These are phyloP conservation scores for Anthrax anthrax DNA, from an alignment of 2,888 invertebrate species.

Conservation along the genomic window DNA sequence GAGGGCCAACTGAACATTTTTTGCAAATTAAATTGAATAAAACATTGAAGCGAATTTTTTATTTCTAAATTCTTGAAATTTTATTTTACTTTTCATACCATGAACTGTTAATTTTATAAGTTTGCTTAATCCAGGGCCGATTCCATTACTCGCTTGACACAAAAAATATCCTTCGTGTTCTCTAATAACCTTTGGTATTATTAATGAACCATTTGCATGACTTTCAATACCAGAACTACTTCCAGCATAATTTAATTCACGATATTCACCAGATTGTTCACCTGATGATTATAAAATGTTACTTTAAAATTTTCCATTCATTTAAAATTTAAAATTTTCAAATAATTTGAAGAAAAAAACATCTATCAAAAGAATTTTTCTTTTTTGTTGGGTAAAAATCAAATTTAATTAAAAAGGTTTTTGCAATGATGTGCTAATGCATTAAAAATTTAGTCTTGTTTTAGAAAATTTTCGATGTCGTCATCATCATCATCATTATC, in stretches of 20 bases:
- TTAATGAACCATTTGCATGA: slow-evolving; percentile 37
- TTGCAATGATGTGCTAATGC: neutral
- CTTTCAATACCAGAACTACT: slow-evolving; percentile 31
- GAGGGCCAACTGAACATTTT: slow-evolving; percentile 35
- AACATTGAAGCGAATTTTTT: neutral
- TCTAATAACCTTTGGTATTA: slow-evolving; percentile 38
- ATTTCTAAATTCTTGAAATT: neutral
- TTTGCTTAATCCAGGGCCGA: slow-evolving; percentile 46
- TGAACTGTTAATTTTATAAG: slow-evolving; percentile 46
- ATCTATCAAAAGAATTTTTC: too few species aligned
- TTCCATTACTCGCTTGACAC: slow-evolving; percentile 46
- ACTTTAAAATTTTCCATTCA: too few species aligned
- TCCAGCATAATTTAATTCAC: slow-evolving; percentile 37
- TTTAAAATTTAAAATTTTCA: too few species aligned
- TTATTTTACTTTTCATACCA: slow-evolving; percentile 31
- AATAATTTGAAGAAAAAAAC: too few species aligned
- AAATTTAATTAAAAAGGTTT: neutral
- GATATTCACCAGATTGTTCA: slow-evolving; percentile 38
- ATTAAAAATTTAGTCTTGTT: too few species aligned
- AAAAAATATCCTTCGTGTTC: slow-evolving; percentile 42
- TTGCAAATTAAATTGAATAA: neutral
- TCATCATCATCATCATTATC: too few species aligned
- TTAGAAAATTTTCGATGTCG: too few species aligned
- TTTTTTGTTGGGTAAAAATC: too few species aligned
- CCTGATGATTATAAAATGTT: slow-evolving; percentile 21